Conservation (phyloP, 2,888 invertebrate species). For the Watsonalla cultraria region DNA sequence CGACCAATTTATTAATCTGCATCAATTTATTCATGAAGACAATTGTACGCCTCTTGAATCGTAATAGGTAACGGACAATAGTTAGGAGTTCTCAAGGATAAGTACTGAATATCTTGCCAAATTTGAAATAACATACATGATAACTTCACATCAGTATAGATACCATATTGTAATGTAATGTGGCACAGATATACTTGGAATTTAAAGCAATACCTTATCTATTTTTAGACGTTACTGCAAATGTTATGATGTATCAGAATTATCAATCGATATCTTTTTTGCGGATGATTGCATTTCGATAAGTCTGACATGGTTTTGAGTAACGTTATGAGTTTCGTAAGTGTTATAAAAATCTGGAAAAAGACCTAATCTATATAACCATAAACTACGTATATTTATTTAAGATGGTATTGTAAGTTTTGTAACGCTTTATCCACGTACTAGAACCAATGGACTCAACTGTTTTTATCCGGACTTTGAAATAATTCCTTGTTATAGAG, state of each 20-base stretch:
- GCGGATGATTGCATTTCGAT: not conserved
- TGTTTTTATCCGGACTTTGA: no score
- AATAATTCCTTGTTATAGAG: no score
- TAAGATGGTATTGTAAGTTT: no score
- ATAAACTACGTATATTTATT: no score
- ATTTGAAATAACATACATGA: slow-evolving; percentile 17
- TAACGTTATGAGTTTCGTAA: no score
- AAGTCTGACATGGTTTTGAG: not conserved
- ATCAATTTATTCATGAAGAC: slow-evolving; percentile 70
- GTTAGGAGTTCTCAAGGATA: slow-evolving; percentile 4
- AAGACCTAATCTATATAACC: no score
- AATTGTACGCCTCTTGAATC: slow-evolving; percentile 43
- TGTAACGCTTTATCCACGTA: no score
- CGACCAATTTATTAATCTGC: slow-evolving; percentile 68
- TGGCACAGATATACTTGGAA: slow-evolving; percentile 19
- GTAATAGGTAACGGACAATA: slow-evolving; percentile 8
- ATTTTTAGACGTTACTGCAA: slow-evolving; percentile 14
- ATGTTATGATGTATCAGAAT: slow-evolving; percentile 9
- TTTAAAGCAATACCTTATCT: slow-evolving; percentile 7
- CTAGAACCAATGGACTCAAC: no score
- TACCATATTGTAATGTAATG: slow-evolving; percentile 7
- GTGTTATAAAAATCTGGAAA: no score
- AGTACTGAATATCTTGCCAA: not conserved
- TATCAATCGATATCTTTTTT: slow-evolving; percentile 8
- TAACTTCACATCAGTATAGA: slow-evolving; percentile 11